Evolutionary conservation across 2,797 vertebrate species (phyloP).

Genomic region (Adelosebastes latens): DNA sequence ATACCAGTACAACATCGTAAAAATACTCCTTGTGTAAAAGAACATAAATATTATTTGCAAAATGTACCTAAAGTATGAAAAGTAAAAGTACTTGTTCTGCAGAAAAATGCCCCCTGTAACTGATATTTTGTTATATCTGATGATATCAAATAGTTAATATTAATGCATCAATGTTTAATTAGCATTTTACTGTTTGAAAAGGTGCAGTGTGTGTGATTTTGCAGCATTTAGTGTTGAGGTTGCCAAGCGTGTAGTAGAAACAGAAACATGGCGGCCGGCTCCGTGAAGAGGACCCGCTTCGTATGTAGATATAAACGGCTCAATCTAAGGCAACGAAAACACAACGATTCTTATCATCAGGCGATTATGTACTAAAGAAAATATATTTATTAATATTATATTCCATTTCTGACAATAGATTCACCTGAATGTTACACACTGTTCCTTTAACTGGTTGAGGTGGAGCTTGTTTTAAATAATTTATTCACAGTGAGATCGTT

Average conservation of each 20-base stretch:
- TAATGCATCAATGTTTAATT: not conserved
- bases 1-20: not conserved
- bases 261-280: too few species aligned
- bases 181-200: not conserved
- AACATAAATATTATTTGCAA: too few species aligned
- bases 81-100: not conserved
- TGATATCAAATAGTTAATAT: not conserved
- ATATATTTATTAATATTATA: not conserved
- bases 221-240: too few species aligned
- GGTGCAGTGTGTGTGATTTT: too few species aligned
- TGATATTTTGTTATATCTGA: not conserved
- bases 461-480: too few species aligned
- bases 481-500: not conserved
- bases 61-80: not conserved
- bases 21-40: not conserved
- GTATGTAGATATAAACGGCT: too few species aligned
- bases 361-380: not conserved
- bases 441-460: not conserved
- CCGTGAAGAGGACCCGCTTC: too few species aligned
- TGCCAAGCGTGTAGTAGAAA: too few species aligned
- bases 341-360: too few species aligned
- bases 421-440: not conserved
- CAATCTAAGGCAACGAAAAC: too few species aligned
- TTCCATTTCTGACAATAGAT: not conserved
- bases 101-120: not conserved